Conservation (phyloP, 2,888 invertebrate genomes). For the Gerosis bhagava region DNA sequence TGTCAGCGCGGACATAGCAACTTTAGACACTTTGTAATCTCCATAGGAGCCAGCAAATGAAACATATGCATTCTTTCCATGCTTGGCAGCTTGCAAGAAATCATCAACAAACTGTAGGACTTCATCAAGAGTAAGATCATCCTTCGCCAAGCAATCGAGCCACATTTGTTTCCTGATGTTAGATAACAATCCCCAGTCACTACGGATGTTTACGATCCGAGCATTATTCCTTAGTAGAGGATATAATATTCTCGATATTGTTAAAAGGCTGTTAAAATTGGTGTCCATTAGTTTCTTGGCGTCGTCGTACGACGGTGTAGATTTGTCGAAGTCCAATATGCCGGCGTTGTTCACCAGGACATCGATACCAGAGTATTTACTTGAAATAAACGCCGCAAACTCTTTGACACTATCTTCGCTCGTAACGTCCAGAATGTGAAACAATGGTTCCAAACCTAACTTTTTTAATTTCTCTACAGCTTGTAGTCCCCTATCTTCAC, state of each 20-base stretch:
- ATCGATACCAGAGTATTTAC: slow-evolving; percentile 86
- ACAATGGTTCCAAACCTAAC: slow-evolving; percentile 81
- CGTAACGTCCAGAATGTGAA: slow-evolving; percentile 87
- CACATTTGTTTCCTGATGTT: slow-evolving; percentile 72
- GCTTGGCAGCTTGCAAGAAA: slow-evolving; percentile 80
- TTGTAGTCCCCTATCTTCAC: slow-evolving; percentile 81
- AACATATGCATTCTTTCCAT: slow-evolving; percentile 63
- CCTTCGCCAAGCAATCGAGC: slow-evolving; percentile 67
- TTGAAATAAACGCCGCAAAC: slow-evolving; percentile 82
- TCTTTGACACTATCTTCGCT: slow-evolving; percentile 82
- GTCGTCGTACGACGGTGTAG: slow-evolving; percentile 85
- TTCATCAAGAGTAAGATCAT: slow-evolving; percentile 74
- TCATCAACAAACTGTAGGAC: slow-evolving; percentile 79
- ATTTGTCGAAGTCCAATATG: slow-evolving; percentile 84
- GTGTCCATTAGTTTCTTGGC: slow-evolving; percentile 87
- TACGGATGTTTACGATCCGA: slow-evolving; percentile 89
- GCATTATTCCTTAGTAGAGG: slow-evolving; percentile 87
- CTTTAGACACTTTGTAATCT: slow-evolving; percentile 78
- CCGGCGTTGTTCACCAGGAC: slow-evolving; percentile 91
- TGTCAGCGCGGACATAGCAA: slow-evolving; percentile 71
- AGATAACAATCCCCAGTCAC: slow-evolving; percentile 79
- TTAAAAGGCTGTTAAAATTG: slow-evolving; percentile 87
- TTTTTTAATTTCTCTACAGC: slow-evolving; percentile 84
- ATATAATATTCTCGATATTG: slow-evolving; percentile 86
- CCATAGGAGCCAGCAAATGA: slow-evolving; percentile 73